These are phyloP conservation scores for Agonopterix alstromeriana DNA, from an alignment of 2,888 invertebrate species.

Conservation along the genomic window DNA sequence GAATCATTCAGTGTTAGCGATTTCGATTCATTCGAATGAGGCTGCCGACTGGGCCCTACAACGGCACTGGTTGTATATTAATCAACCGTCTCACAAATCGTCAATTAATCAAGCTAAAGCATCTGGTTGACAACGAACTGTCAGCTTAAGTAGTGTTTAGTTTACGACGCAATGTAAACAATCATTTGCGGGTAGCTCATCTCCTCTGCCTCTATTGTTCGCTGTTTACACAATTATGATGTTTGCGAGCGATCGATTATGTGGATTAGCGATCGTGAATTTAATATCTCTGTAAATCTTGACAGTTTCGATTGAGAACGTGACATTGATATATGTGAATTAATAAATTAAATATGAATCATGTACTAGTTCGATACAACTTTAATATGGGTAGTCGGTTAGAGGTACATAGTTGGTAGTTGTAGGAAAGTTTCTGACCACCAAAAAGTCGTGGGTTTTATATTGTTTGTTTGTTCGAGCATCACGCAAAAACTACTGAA, in stretches of 20 bases:
- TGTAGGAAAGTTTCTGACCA: too few relatives aligned
- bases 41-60: neutral
- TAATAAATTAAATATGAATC: too few relatives aligned
- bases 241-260: constrained; percentile 9
- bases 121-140: constrained; percentile 70
- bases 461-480: too few relatives aligned
- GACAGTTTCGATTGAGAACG: too few relatives aligned
- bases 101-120: constrained; percentile 73
- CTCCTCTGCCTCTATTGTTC: constrained; percentile 50
- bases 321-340: too few relatives aligned
- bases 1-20: too few relatives aligned
- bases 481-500: too few relatives aligned
- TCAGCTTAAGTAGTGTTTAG: constrained; percentile 72
- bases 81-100: constrained; percentile 60
- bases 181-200: constrained; percentile 54
- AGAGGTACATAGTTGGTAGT: too few relatives aligned
- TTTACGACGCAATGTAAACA: constrained; percentile 59
- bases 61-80: constrained; percentile 43
- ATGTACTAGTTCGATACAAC: too few relatives aligned
- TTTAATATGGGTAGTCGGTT: too few relatives aligned
- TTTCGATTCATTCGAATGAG: too few relatives aligned
- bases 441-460: too few relatives aligned
- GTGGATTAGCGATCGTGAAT: constrained; percentile 8
- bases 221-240: constrained; percentile 52
- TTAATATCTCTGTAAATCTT: neutral